These are phyloP conservation scores for Osmerus mordax DNA, from an alignment of 2,113 vertebrate genomes.

Conservation along the genomic window DNA sequence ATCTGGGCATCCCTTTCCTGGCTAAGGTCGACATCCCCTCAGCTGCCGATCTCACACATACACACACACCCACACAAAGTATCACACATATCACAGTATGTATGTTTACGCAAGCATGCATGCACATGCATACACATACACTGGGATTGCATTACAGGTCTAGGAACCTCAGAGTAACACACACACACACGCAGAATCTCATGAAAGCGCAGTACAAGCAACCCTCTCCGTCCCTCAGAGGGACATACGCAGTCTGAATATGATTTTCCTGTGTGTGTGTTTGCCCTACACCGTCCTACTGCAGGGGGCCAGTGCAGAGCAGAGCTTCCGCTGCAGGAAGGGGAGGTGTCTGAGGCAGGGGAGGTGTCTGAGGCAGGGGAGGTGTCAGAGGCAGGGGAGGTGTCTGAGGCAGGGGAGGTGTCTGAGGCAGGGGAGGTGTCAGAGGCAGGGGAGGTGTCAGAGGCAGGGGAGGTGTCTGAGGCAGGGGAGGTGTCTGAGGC, in stretches of 20 bases:
- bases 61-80: not conserved
- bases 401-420: slow-evolving; percentile 29
- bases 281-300: slow-evolving; percentile 6
- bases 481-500: slow-evolving; percentile 34
- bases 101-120: not conserved
- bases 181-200: not conserved
- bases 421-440: slow-evolving; percentile 25
- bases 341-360: slow-evolving; percentile 27
- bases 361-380: slow-evolving; percentile 29
- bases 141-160: no score
- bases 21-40: slow-evolving; percentile 47
- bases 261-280: not conserved
- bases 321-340: slow-evolving; percentile 32
- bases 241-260: no score
- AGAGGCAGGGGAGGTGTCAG: slow-evolving; percentile 33
- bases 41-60: slow-evolving; percentile 22
- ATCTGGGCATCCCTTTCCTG: slow-evolving; percentile 35
- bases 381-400: no score
- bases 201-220: not conserved
- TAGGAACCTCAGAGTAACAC: no score
- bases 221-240: no score
- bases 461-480: slow-evolving; percentile 18
- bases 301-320: slow-evolving; percentile 11
- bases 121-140: not conserved
- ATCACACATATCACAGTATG: not conserved